Base-by-base conservation (phyloP, 2,888 invertebrate genomes). In the Dicyrtomina minuta region DNA sequence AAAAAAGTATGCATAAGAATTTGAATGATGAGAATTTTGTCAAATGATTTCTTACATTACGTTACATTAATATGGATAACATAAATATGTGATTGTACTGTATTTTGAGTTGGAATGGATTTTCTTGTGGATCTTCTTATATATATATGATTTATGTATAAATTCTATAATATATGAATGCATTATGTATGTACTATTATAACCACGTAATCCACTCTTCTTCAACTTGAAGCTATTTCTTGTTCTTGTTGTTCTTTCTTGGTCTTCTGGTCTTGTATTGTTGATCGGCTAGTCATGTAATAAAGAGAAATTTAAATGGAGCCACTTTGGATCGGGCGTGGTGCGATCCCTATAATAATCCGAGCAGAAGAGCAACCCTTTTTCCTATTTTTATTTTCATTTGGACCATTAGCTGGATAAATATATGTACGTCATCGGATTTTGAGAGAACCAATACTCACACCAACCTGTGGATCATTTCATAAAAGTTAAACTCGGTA, bases 361-460 rank as follows among this genome's bases (percentile, higher is more conserved):
- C 66, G 70, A 74, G 72, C 70, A 73, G n/a, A n/a, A 58, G 58
- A 72, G 72, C 69, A 73, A 71, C 71, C 74, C 71, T 61, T 70
- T 68, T 56, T 49, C 44, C 71, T 68, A 59, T 70, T 55, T 26
- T 44, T 49, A 44, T 61, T 44, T 59, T 66, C 10, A 17, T 12
- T 46, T 3, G 33, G 33, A 33, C 58, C 58, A 58, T 58, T 51
- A 51, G n/a, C 51, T 51, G 51, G 51, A 51, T 12, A 51, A 51
- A 51, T 51, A 46, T 46, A 51, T 51, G 51, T 51, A 27, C 33
- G 8, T 33, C 33, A 33, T 33, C 33, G 8, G n/a, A n/a, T n/a
- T n/a, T n/a, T n/a, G n/a, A n/a, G 3, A 33, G 33, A 33, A 8
- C 33, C 33, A n/a, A 33, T 33, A 33, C 33, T n/a, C n/a, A n/a